phyloP scores from a whole-genome alignment of 2,113 vertebrate genomes.

The Heloderma charlesbogerti region DNA sequence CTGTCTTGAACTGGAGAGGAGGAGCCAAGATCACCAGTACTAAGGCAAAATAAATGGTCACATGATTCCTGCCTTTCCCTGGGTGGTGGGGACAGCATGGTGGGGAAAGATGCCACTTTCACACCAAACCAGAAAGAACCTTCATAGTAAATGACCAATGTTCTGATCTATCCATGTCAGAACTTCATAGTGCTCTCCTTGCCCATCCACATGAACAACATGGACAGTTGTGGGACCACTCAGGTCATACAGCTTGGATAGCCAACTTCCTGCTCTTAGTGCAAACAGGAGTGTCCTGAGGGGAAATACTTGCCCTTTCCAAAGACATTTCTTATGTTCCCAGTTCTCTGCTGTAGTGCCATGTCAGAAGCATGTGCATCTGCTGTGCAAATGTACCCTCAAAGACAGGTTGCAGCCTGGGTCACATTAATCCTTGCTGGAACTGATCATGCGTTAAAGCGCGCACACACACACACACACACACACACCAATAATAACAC shows the following conservation, averaged over 20 bases:
- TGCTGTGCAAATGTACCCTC: not conserved
- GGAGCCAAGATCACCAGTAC: too few species aligned
- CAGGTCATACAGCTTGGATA: not conserved
- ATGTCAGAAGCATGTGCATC: not conserved
- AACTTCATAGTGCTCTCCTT: not conserved
- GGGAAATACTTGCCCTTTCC: not conserved
- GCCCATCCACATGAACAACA: not conserved
- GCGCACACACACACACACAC: too few species aligned
- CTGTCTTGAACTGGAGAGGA: too few species aligned
- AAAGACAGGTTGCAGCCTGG: not conserved
- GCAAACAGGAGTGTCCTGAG: not conserved
- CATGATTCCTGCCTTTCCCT: too few species aligned
- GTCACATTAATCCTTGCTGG: not conserved
- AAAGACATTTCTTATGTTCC: not conserved
- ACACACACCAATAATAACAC: not conserved
- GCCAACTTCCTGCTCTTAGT: not conserved
- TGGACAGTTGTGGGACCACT: not conserved
- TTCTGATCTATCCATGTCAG: not conserved
- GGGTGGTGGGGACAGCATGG: too few species aligned
- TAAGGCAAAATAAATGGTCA: too few species aligned
- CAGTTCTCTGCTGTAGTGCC: not conserved
- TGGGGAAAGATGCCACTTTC: too few species aligned
- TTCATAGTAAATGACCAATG: too few species aligned
- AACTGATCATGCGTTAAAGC: not conserved
- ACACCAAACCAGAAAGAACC: too few species aligned